Conservation (phyloP, 1,140 invertebrate genomes). For the Aphis craccivora region DNA sequence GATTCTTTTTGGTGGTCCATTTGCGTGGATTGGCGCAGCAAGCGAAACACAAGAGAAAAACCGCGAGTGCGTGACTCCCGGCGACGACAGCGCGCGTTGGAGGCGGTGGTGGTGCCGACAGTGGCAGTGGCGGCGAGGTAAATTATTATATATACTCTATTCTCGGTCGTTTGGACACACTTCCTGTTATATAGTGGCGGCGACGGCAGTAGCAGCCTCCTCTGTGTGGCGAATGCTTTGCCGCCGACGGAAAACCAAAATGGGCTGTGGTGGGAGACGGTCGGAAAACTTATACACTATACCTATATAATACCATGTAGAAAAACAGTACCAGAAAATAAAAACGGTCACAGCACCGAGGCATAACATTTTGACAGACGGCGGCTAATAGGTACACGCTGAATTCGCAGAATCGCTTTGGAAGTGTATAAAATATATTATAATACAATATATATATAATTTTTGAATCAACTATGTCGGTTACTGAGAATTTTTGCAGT, state of each 20-base stretch:
- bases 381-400: constrained; percentile 22
- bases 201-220: no score
- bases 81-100: not conserved
- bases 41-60: constrained; percentile 45
- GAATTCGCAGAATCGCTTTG: constrained; percentile 29
- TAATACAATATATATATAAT: constrained; percentile 28
- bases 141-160: constrained; percentile 35
- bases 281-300: constrained; percentile 10
- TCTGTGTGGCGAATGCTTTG: not conserved
- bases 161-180: constrained; percentile 55
- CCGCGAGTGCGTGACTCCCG: constrained; percentile 49
- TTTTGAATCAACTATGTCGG: not conserved
- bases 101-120: not conserved
- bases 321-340: constrained; percentile 20
- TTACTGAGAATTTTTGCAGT: not conserved
- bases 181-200: constrained; percentile 41
- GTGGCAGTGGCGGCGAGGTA: not conserved
- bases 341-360: constrained; percentile 5
- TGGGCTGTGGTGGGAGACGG: not conserved
- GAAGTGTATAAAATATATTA: not conserved
- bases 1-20: constrained; percentile 51
- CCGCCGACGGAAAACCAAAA: not conserved
- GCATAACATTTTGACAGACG: not conserved
- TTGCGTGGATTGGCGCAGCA: constrained; percentile 34
- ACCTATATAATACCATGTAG: not conserved